A percentile compares a stretch with the other conserved stretches of the same genome.
phyloP scores from a whole-genome alignment of 2,797 vertebrate species.

The Scomberomorus guttatus region DNA sequence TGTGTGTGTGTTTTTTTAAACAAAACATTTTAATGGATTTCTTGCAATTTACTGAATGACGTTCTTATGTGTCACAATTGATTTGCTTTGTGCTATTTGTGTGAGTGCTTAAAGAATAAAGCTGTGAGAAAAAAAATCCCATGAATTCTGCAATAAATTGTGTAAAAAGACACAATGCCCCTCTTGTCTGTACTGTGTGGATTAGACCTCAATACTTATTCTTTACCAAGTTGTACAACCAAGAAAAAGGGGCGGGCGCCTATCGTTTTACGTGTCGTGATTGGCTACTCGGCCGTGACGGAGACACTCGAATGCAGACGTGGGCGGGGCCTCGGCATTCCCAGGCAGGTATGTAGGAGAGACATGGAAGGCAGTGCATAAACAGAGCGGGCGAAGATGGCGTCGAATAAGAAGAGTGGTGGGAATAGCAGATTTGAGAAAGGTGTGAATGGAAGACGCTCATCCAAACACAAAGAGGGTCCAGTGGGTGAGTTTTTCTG shows the following conservation, averaged over 20 bases:
- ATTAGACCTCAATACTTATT: background rate
- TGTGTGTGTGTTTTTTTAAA: background rate
- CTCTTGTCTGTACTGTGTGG: slow-evolving; percentile 3
- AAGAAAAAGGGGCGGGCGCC: slow-evolving; percentile 13
- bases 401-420: slow-evolving; percentile 80
- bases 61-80: background rate
- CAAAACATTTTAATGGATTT: background rate
- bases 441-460: slow-evolving; percentile 81
- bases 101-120: slow-evolving; percentile 38
- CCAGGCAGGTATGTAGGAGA: slow-evolving; percentile 69
- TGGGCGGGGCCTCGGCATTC: slow-evolving; percentile 55
- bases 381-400: slow-evolving; percentile 84
- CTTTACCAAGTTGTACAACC: background rate
- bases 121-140: background rate
- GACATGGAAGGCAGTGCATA: slow-evolving; percentile 64
- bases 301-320: fast-evolving
- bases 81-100: slow-evolving; percentile 13
- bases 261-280: slow-evolving; percentile 14
- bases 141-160: background rate
- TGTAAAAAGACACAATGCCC: background rate
- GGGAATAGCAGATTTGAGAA: slow-evolving; percentile 78
- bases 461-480: slow-evolving; percentile 82
- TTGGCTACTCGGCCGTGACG: slow-evolving; percentile 57
- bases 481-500: slow-evolving; percentile 78
- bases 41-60: slow-evolving; percentile 3